Conservation (phyloP, 2,797 vertebrate species). For the Hippocampus kuda region DNA sequence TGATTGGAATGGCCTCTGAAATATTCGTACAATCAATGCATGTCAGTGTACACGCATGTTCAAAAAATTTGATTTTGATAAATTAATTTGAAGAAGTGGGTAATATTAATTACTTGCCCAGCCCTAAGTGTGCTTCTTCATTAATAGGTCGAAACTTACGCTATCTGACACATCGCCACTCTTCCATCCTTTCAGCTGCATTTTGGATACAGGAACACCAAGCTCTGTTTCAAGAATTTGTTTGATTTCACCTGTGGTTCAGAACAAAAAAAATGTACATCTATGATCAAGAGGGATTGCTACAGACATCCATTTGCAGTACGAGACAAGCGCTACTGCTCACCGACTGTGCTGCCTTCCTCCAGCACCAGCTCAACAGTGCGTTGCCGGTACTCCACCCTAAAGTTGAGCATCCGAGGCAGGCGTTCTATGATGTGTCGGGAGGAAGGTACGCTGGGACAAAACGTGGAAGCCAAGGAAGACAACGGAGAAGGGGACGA, state of each 20-base stretch:
- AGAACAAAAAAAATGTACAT: conserved; percentile 20
- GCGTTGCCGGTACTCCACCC: conserved; percentile 92
- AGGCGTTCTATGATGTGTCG: conserved; percentile 92
- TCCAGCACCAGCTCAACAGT: conserved; percentile 90
- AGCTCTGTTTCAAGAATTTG: conserved; percentile 91
- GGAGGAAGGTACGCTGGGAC: conserved; percentile 78
- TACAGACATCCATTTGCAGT: neutral
- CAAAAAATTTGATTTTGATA: too few relatives aligned
- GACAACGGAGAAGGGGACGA: conserved; percentile 70
- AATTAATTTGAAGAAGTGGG: too few relatives aligned
- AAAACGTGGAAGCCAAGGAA: conserved; percentile 80
- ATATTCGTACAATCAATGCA: too few relatives aligned
- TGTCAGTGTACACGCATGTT: too few relatives aligned
- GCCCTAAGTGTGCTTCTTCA: neutral
- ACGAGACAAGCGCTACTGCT: conserved; percentile 39
- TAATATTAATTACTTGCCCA: neutral
- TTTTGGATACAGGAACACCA: conserved; percentile 88
- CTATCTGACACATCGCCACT: conserved; percentile 90
- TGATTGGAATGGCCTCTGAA: too few relatives aligned
- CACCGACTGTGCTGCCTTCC: conserved; percentile 93
- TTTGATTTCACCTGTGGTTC: conserved; percentile 86
- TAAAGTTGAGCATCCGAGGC: conserved; percentile 92
- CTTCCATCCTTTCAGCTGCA: conserved; percentile 99
- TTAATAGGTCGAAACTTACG: conserved; percentile 70
- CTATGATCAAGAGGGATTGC: conserved; percentile 3